Conservation (phyloP, 2,797 vertebrate genomes). For the Erethizon dorsatum region DNA sequence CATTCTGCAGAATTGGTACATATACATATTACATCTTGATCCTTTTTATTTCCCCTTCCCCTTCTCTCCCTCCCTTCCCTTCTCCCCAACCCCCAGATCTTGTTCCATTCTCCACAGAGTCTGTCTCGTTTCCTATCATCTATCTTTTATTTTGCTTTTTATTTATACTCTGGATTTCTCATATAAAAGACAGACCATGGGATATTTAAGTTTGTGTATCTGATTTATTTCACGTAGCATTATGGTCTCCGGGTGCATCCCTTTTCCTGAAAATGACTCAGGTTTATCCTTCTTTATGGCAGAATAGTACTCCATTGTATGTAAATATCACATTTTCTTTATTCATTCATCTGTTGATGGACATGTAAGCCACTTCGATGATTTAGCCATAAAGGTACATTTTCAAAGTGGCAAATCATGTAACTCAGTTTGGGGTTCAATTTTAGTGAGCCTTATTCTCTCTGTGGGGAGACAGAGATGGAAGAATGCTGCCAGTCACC, state of each 20-base stretch:
- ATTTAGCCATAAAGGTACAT: conserved; percentile 89
- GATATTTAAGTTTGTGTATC: neutral
- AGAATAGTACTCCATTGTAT: neutral
- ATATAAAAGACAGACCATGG: neutral
- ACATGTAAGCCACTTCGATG: neutral
- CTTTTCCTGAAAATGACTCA: neutral
- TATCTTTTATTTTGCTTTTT: neutral
- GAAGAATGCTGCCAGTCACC: neutral
- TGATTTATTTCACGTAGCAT: neutral
- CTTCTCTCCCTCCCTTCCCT: neutral
- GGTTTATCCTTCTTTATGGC: neutral
- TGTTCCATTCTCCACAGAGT: neutral
- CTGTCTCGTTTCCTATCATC: neutral
- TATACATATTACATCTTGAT: no score
- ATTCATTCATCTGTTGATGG: neutral
- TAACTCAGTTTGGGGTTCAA: neutral
- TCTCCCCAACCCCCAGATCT: neutral
- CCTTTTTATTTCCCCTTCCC: neutral
- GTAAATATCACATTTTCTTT: neutral
- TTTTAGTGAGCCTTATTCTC: conserved; percentile 36
- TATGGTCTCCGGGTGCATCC: neutral
- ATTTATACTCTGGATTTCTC: neutral
- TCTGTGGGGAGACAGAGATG: neutral
- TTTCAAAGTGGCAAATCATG: conserved; percentile 36
- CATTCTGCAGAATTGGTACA: neutral